Conservation (phyloP, 92 coral and sea anemone species). For the Scolanthus callimorphus region DNA sequence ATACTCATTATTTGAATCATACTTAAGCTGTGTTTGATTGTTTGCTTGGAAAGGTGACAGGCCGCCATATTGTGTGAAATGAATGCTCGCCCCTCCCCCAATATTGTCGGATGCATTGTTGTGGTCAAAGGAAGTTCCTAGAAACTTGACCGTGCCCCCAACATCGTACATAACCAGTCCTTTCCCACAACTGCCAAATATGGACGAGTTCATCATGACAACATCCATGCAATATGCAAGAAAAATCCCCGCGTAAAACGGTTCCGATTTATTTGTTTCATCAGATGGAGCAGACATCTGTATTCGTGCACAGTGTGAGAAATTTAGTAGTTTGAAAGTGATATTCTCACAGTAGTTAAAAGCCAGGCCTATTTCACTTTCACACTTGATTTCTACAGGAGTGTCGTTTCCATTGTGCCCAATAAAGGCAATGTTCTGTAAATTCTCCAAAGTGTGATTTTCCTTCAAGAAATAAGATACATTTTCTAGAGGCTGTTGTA, state of each 20-base stretch:
- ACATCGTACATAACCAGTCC: conserved; percentile 78
- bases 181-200: conserved; percentile 67
- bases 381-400: conserved; percentile 50
- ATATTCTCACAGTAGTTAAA: conserved; percentile 53
- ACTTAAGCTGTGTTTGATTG: conserved; percentile 15
- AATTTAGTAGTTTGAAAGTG: conserved; percentile 23
- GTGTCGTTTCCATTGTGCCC: background rate
- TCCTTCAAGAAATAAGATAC: background rate
- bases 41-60: conserved; percentile 41
- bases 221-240: conserved; percentile 53
- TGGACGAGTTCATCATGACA: conserved; percentile 22
- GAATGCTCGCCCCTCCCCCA: conserved; percentile 80
- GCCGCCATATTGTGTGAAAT: conserved; percentile 59
- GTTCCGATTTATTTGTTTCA: background rate
- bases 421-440: conserved; percentile 9
- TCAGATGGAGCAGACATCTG: conserved; percentile 56
- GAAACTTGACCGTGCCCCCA: conserved; percentile 59
- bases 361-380: conserved; percentile 45
- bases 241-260: conserved; percentile 59
- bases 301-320: conserved; percentile 64
- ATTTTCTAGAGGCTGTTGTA: background rate
- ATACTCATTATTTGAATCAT: conserved; percentile 36
- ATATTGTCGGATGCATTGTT: conserved; percentile 41
- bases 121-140: conserved; percentile 32
- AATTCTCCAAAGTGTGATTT: conserved; percentile 1